Conservation (phyloP, 2,113 vertebrate species). For the Fukomys damarensis region DNA sequence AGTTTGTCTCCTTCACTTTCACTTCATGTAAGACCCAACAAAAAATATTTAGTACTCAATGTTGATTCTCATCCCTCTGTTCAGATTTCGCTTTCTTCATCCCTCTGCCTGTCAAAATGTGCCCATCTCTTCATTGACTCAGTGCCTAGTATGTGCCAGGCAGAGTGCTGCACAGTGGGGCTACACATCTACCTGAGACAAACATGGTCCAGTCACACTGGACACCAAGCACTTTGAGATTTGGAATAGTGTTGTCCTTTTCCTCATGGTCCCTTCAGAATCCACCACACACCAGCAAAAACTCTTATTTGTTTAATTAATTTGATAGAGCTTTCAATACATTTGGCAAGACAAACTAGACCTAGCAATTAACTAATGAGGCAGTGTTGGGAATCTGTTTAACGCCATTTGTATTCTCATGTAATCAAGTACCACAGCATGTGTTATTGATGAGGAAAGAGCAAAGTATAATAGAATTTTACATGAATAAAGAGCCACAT, state of each 20-base stretch:
- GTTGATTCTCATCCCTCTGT: background rate
- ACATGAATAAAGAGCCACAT: background rate
- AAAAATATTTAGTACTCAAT: background rate
- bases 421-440: background rate
- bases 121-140: background rate
- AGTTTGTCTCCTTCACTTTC: background rate
- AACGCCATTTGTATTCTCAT: background rate
- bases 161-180: background rate
- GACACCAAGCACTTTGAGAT: background rate
- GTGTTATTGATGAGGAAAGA: constrained; percentile 13
- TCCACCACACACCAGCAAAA: background rate
- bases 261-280: background rate
- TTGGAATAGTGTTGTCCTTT: background rate
- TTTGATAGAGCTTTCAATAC: constrained; percentile 5
- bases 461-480: background rate
- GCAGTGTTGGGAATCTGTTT: background rate
- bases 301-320: background rate
- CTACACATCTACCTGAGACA: background rate
- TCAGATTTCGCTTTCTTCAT: background rate
- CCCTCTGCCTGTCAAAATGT: background rate
- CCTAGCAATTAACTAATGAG: constrained; percentile 34
- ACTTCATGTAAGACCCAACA: background rate
- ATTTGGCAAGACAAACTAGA: background rate
- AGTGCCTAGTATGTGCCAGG: background rate
- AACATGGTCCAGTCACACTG: background rate